These are phyloP conservation scores for Streblospio benedicti DNA, from an alignment of 1,140 invertebrate genomes.

Conservation along the genomic window DNA sequence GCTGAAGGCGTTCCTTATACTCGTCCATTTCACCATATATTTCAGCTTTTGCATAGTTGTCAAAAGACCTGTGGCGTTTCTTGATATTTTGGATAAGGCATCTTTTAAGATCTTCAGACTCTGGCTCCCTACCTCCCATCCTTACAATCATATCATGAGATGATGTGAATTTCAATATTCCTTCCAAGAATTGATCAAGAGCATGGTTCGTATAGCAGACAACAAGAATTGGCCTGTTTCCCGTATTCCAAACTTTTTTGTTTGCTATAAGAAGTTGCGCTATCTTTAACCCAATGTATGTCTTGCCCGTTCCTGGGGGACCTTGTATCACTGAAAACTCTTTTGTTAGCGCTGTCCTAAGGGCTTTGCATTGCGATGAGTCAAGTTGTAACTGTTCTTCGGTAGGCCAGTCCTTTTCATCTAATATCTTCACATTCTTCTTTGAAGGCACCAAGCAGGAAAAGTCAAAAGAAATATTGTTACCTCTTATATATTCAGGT, in stretches of 20 bases:
- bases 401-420: slow-evolving; percentile 30
- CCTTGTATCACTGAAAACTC: slow-evolving; percentile 58
- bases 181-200: slow-evolving; percentile 79
- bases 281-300: slow-evolving; percentile 62
- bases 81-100: slow-evolving; percentile 14
- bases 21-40: too few relatives aligned
- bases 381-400: slow-evolving; percentile 37
- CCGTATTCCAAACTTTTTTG: slow-evolving; percentile 6
- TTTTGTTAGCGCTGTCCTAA: slow-evolving; percentile 36
- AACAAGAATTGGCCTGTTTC: slow-evolving; percentile 57
- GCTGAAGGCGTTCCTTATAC: too few relatives aligned
- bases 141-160: too few relatives aligned
- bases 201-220: slow-evolving; percentile 82
- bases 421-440: slow-evolving; percentile 4
- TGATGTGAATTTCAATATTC: slow-evolving; percentile 40
- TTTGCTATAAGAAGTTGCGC: slow-evolving; percentile 49
- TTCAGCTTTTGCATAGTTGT: too few relatives aligned
- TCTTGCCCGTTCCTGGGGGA: slow-evolving; percentile 70
- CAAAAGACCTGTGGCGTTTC: not conserved
- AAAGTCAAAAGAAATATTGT: not conserved
- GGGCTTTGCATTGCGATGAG: slow-evolving; percentile 36
- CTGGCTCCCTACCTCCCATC: not conserved
- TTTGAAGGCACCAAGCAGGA: not conserved
- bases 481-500: not conserved
- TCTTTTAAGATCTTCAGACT: slow-evolving; percentile 20